A percentile compares a stretch with the other conserved stretches of the same genome.
Evolutionary conservation across 1,140 invertebrate genomes (phyloP).

Genomic region (Pachypeltis micranthus): DNA sequence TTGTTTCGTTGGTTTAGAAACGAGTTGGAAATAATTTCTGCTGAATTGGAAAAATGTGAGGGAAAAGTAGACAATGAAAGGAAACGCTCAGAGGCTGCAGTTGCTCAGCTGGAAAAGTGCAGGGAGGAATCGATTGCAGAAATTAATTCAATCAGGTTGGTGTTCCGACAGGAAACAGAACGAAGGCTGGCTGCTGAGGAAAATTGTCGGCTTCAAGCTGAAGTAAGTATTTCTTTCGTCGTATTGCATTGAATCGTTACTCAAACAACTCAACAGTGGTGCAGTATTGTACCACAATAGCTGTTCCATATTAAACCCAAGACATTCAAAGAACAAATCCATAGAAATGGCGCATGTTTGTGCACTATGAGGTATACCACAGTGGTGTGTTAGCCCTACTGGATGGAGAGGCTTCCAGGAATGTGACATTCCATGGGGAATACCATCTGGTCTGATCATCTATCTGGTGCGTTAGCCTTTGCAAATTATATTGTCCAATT

Average conservation of each 20-base stretch:
- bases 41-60: constrained; percentile 22
- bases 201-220: constrained; percentile 42
- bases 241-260: neutral
- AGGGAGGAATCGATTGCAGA: constrained; percentile 33
- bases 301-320: too few species aligned
- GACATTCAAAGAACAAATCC: too few species aligned
- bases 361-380: too few species aligned
- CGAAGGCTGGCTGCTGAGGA: constrained; percentile 45
- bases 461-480: too few species aligned
- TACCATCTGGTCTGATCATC: too few species aligned
- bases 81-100: constrained; percentile 30
- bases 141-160: constrained; percentile 41
- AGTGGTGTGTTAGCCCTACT: too few species aligned
- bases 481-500: too few species aligned
- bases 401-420: too few species aligned
- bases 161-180: constrained; percentile 41
- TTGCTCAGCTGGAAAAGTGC: constrained; percentile 34
- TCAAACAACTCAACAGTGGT: too few species aligned
- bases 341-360: too few species aligned
- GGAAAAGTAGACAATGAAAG: constrained; percentile 43
- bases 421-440: too few species aligned
- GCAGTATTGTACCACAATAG: too few species aligned
- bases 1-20: neutral
- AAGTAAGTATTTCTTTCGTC: constrained; percentile 31
- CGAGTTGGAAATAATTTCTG: constrained; percentile 18